Evolutionary conservation across 2,888 invertebrate genomes (phyloP).

Genomic region (Clivina fossor): DNA sequence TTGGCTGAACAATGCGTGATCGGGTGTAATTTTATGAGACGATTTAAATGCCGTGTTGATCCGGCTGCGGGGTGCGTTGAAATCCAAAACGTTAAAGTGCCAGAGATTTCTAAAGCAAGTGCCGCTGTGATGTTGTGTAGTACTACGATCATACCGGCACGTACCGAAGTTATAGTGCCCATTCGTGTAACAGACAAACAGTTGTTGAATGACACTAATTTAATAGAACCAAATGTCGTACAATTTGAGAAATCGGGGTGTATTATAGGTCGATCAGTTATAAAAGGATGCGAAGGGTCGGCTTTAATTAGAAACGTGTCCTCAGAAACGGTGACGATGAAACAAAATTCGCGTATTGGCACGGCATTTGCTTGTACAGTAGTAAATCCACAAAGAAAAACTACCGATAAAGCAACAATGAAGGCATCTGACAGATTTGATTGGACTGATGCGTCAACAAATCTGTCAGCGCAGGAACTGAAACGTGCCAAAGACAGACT

Average conservation of each 20-base stretch:
- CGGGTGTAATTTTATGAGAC: slow-evolving; percentile 2
- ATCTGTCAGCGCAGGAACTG: not conserved
- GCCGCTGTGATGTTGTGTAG: not conserved
- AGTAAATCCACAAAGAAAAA: not conserved
- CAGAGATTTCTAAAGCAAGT: not conserved
- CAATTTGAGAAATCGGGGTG: not conserved
- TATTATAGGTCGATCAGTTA: not conserved
- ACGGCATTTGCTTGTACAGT: not conserved
- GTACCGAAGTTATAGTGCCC: not conserved
- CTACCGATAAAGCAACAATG: not conserved
- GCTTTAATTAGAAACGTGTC: not conserved
- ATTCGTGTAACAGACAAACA: not conserved
- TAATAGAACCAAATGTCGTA: not conserved
- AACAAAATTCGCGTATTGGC: not conserved
- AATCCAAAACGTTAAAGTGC: not conserved
- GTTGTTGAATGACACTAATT: not conserved
- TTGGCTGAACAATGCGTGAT: not conserved
- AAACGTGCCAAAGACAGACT: not conserved
- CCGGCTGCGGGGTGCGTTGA: not conserved
- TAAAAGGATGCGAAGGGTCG: not conserved
- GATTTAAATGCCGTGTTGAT: not conserved
- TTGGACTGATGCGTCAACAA: not conserved
- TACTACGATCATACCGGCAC: not conserved
- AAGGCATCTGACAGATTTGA: not conserved
- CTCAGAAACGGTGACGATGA: not conserved